Conservation (phyloP, 2,113 vertebrate species). For the Vimba vimba region DNA sequence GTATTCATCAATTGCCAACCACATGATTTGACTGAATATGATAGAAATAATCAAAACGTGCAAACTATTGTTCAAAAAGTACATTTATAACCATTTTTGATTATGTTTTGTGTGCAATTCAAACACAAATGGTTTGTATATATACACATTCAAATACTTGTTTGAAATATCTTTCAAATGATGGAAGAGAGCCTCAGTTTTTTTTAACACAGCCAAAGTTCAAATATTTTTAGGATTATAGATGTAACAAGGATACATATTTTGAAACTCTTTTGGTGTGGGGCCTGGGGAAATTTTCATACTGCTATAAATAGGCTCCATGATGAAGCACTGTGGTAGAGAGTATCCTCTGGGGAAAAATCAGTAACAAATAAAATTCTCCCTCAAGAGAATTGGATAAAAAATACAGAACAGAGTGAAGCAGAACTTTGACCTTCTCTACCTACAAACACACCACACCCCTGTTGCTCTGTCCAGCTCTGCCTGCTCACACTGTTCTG, state of each 20-base stretch:
- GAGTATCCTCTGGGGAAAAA: background rate
- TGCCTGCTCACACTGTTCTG: background rate
- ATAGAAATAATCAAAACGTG: background rate
- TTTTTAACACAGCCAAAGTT: constrained; percentile 6
- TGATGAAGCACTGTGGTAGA: constrained; percentile 34
- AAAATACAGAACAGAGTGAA: background rate
- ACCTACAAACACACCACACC: constrained; percentile 32
- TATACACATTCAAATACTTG: background rate
- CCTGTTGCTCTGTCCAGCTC: background rate
- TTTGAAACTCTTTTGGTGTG: constrained; percentile 12
- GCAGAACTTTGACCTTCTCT: background rate
- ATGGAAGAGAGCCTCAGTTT: background rate
- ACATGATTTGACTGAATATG: background rate
- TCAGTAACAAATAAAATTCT: background rate
- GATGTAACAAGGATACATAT: constrained; percentile 56
- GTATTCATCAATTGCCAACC: background rate
- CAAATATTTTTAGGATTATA: constrained; percentile 59
- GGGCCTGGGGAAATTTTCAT: constrained; percentile 3
- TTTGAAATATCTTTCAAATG: background rate
- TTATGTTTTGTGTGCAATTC: background rate
- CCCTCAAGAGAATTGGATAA: constrained; percentile 32
- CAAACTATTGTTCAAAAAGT: background rate
- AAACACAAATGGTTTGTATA: background rate
- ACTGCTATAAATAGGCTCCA: constrained; percentile 63
- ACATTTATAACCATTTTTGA: background rate